These are phyloP conservation scores for Galeopsomyia nigrocyanea DNA, from an alignment of 2,888 invertebrate species.

Conservation along the genomic window DNA sequence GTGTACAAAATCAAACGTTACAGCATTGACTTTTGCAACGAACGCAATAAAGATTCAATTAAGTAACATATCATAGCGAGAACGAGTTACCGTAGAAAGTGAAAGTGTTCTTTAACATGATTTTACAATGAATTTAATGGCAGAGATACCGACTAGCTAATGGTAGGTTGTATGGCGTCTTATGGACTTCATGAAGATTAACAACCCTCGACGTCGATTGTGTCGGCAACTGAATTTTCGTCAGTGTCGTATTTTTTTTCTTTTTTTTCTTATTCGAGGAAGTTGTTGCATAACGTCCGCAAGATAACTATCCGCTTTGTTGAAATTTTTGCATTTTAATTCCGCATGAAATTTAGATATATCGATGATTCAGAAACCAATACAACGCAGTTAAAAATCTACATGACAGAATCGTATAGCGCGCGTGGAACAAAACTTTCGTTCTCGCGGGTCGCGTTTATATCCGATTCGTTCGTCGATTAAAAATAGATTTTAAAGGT, in stretches of 20 bases:
- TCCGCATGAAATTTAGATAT: too few relatives aligned
- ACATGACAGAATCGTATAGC: too few relatives aligned
- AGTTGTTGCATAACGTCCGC: too few relatives aligned
- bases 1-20: neutral
- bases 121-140: conserved; percentile 25
- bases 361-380: too few relatives aligned
- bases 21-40: too few relatives aligned
- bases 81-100: conserved; percentile 28
- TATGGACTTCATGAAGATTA: conserved; percentile 32
- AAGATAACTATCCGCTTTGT: too few relatives aligned
- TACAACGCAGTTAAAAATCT: too few relatives aligned
- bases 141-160: conserved; percentile 11
- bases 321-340: too few relatives aligned
- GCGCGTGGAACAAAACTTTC: too few relatives aligned
- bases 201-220: conserved; percentile 23
- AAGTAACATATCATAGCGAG: conserved; percentile 13
- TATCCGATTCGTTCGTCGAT: conserved; percentile 42
- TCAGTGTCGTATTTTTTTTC: too few relatives aligned
- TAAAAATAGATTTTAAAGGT: conserved; percentile 49
- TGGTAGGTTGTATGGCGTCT: conserved; percentile 13
- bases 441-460: conserved; percentile 20
- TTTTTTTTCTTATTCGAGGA: too few relatives aligned
- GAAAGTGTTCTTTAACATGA: conserved; percentile 20
- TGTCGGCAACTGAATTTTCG: too few relatives aligned
- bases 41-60: conserved; percentile 22